phyloP scores from a whole-genome alignment of 23 tunicate genomes.

The Trididemnum nubilum region DNA sequence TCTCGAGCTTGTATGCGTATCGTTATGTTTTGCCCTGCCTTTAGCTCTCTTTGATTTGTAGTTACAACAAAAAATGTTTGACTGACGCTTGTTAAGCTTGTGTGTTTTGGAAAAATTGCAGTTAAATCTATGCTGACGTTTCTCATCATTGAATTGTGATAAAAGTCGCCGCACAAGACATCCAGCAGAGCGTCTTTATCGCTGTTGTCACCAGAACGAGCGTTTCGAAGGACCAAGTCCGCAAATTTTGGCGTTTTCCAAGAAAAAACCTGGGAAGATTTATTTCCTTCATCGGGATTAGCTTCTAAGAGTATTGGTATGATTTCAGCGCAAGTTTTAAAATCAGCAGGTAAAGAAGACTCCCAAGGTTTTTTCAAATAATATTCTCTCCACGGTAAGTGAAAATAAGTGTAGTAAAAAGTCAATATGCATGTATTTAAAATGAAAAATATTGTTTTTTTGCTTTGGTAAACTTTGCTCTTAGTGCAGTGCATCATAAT shows the following conservation, averaged over 20 bases:
- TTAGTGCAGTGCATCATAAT: too few relatives aligned
- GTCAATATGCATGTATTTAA: too few relatives aligned
- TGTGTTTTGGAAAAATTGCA: not conserved
- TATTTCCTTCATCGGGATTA: conserved; percentile 7
- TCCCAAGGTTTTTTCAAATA: conserved; percentile 18
- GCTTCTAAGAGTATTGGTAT: not conserved
- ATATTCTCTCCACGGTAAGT: too few relatives aligned
- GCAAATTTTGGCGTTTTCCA: conserved; percentile 30
- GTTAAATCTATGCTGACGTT: not conserved
- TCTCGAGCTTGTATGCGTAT: not conserved
- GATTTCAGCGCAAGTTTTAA: not conserved
- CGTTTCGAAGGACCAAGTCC: not conserved
- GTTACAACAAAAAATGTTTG: not conserved
- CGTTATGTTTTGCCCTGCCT: not conserved
- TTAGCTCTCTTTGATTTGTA: not conserved
- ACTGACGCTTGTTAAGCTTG: not conserved
- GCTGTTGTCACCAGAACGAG: not conserved
- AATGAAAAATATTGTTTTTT: too few relatives aligned
- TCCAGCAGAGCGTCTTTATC: not conserved
- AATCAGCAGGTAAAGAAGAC: not conserved
- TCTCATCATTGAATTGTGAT: not conserved
- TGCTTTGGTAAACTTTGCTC: too few relatives aligned
- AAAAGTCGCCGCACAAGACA: not conserved
- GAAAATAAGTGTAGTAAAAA: too few relatives aligned
- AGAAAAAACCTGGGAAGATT: conserved; percentile 19